Percentiles rank a stretch among this genome's conserved stretches.
Evolutionary conservation across 2,888 invertebrate species (phyloP).

Genomic region (Xanthorhoe spadicearia): DNA sequence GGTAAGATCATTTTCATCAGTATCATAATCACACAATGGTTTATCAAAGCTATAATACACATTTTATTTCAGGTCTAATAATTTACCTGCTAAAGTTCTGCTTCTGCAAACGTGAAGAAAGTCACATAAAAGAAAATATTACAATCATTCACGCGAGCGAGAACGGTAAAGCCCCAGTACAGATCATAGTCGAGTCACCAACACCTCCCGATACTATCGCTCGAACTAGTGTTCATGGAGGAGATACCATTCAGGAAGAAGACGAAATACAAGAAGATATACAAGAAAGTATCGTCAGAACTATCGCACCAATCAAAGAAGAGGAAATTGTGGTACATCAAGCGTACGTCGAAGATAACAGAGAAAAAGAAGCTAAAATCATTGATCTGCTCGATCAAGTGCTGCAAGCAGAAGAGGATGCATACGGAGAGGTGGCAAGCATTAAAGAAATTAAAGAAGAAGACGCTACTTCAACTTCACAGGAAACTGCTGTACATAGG

Average conservation of each 20-base stretch:
- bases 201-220: constrained; percentile 72
- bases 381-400: constrained; percentile 80
- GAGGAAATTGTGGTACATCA: constrained; percentile 67
- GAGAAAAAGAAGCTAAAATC: constrained; percentile 79
- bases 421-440: constrained; percentile 68
- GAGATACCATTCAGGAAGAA: constrained; percentile 43
- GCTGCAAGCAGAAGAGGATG: constrained; percentile 79
- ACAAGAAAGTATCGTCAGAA: constrained; percentile 50
- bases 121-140: constrained; percentile 51
- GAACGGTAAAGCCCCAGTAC: constrained; percentile 71
- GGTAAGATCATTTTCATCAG: constrained; percentile 79
- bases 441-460: constrained; percentile 63
- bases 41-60: neutral
- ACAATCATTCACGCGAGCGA: constrained; percentile 50
- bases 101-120: constrained; percentile 60
- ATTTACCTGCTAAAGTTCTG: constrained; percentile 69
- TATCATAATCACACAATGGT: neutral
- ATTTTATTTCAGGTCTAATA: constrained; percentile 67
- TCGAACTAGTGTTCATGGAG: constrained; percentile 56
- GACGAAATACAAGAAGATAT: constrained; percentile 49
- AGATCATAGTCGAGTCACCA: constrained; percentile 73
- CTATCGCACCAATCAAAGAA: constrained; percentile 49
- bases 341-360: constrained; percentile 68
- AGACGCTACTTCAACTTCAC: constrained; percentile 45
- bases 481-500: constrained; percentile 59